phyloP scores from a whole-genome alignment of 2,113 vertebrate genomes.

The Calidris pygmaea region DNA sequence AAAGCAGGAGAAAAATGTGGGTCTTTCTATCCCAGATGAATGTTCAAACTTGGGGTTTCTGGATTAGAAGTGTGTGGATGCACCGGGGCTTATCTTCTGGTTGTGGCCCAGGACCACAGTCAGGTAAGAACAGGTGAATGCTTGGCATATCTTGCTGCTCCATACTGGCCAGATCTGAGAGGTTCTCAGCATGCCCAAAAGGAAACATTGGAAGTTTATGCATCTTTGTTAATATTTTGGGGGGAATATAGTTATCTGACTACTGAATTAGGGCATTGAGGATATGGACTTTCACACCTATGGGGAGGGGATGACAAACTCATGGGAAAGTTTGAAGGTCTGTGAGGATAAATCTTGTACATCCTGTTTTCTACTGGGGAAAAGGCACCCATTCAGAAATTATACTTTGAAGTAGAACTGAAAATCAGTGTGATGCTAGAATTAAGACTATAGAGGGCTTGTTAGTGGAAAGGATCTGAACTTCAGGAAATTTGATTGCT shows the following conservation, averaged over 20 bases:
- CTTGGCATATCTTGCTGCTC: not conserved
- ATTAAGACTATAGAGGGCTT: not conserved
- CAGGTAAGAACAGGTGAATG: not conserved
- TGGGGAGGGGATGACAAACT: rapidly evolving
- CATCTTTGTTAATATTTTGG: not conserved
- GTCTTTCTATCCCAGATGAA: not conserved
- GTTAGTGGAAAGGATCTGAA: not conserved
- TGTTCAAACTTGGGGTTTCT: not conserved
- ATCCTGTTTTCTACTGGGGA: not conserved
- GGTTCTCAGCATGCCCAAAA: not conserved
- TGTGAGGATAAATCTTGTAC: not conserved
- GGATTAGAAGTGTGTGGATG: not conserved
- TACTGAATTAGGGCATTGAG: not conserved
- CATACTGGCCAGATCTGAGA: not conserved
- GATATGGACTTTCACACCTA: not conserved
- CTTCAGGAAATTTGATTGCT: not conserved
- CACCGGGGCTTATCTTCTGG: not conserved
- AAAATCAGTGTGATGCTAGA: not conserved
- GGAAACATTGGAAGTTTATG: not conserved
- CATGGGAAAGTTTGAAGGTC: not conserved
- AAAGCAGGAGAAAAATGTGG: not conserved
- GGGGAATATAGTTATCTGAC: not conserved
- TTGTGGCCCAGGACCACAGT: not conserved
- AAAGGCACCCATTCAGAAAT: not conserved
- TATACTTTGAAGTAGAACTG: not conserved